These are phyloP conservation scores for Actias luna DNA, from an alignment of 2,888 invertebrate genomes.

Conservation along the genomic window DNA sequence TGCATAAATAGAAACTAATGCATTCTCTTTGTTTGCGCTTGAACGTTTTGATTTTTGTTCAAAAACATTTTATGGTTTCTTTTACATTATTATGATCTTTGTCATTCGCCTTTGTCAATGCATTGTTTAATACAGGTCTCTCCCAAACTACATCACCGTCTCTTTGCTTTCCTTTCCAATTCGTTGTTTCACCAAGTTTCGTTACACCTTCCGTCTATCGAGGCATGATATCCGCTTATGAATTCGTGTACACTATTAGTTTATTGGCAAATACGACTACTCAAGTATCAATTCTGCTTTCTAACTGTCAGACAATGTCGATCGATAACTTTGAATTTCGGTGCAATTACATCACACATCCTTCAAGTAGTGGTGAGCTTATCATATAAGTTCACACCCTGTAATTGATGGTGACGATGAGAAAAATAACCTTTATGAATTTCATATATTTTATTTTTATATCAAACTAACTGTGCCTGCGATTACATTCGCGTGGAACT, in stretches of 20 bases:
- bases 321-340: background rate
- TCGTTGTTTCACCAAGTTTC: background rate
- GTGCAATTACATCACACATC: background rate
- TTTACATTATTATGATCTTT: background rate
- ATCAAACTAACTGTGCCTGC: no score
- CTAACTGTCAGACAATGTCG: background rate
- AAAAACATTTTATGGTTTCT: no score
- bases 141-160: background rate
- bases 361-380: no score
- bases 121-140: background rate
- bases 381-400: no score
- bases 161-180: background rate
- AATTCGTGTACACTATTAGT: background rate
- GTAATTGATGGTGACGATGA: no score
- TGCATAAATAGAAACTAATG: background rate
- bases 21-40: background rate
- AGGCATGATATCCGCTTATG: background rate
- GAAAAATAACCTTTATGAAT: no score
- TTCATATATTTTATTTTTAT: background rate
- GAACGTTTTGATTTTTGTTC: background rate
- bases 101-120: background rate
- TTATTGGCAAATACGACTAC: background rate
- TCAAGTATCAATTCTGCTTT: background rate
- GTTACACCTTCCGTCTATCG: background rate
- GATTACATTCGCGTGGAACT: no score